Evolutionary conservation across 2,888 invertebrate species (phyloP), one percentile per base, ranked within the genome.

Genomic region (Colletes collaris): DNA sequence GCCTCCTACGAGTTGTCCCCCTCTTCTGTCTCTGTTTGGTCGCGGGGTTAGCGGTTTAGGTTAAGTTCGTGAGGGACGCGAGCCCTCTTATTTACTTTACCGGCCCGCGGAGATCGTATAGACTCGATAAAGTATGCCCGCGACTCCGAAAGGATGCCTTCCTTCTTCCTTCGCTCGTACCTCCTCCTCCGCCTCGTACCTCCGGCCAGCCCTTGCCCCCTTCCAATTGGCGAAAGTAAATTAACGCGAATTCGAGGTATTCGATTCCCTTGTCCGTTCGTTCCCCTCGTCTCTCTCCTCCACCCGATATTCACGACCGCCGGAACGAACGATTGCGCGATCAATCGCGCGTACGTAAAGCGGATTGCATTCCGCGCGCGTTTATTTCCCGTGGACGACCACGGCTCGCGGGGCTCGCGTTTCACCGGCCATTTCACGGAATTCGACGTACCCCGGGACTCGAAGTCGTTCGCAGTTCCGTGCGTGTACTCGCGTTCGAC

Each of bases 21-120:
- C 52, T 37, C 44, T 35, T 46, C 52, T 55, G n/a, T 10, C 16
- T 46, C 53, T 50, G 46, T 68, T 58, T 59, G 52, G 37, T 78
- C 66, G 55, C 64, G 72, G 76, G 88, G 89, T 89, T 88, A 89
- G 88, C 88, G 85, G 86, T 88, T 89, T 89, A 88, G 87, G 88
- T 89, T 89, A 88, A 90, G 83, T 87, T 87, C 85, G 87, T 85
- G 88, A 87, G 86, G 78, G 80, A 82, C 84, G 88, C 87, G 82
- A 86, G 85, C 86, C 86, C 89, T 89, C 87, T 89, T 89, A 90
- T 89, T 90, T 89, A 87, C 89, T 88, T 89, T 89, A 87, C 88
- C 87, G 88, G 70, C 80, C 82, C 76, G 74, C 81, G 67, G 68
- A 90, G 90, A 90, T 90, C 86, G 87, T 84, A 83, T 79, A 81